Evolutionary conservation across 1,140 invertebrate genomes (phyloP), one percentile per base, ranked within the genome.

Genomic region (Pseudomyrmex sp.): DNA sequence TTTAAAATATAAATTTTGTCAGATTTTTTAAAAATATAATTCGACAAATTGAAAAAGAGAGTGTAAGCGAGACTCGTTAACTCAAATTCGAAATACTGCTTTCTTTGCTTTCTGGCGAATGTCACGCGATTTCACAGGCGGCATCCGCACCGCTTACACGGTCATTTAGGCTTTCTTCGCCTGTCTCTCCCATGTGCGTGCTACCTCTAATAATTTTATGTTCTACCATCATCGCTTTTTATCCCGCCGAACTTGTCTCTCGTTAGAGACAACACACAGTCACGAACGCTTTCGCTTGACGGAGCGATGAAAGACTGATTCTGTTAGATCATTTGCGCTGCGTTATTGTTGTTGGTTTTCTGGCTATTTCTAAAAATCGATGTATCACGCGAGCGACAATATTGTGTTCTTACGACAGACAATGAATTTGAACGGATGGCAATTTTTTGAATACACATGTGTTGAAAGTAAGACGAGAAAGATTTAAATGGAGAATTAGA

Each of bases 161-260:
- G 93, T 91, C 90, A 91, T 93, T 94, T 93, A 92, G 92, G 93
- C 93, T 93, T 93, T 94, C 93, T 93, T 93, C 92, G 93, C 93
- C 93, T 93, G 93, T 93, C 93, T 93, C 20, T 92, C 92, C 92
- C 92, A 94, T 93, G 93, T 94, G 92, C 93, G 92, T 90, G 92
- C 44, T 87, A 88, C 89, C 91, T 92, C 93, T 91, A 93, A 80
- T 54, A 80, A 80, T 80, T 70, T 80, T 59, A 72, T 80, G 66
- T 46, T 93, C 87, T 93, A 93, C 92, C 92, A 92, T 90, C 91
- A 92, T 90, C 91, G 87, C 88, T 87, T 90, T 88, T 89, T 91
- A 91, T 92, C 77, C 88, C 83, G 46, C 52, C 20, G 8, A 0
- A 54, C 26, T 61, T 46, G 52, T 9, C 46, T 85, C 61, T 83